Conservation (phyloP, 2,113 vertebrate genomes). For the Progne subis region DNA sequence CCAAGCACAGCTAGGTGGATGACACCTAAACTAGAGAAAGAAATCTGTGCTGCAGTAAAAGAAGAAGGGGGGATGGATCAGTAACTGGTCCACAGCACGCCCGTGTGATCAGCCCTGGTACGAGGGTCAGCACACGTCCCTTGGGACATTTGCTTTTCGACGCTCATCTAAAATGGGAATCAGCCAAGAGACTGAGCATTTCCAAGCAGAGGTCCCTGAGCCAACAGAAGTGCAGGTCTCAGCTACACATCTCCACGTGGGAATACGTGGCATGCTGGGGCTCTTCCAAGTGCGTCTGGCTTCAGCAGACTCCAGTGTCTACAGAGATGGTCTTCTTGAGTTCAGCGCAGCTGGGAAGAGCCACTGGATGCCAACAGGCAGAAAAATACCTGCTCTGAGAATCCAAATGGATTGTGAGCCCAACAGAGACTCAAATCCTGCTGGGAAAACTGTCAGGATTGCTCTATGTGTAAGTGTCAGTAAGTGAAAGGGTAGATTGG, state of each 20-base stretch:
- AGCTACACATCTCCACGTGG: neutral
- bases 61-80: accelerated
- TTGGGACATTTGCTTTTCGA: neutral
- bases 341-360: neutral
- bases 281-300: accelerated
- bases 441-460: neutral
- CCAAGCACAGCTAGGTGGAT: neutral
- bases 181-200: neutral
- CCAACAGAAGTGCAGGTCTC: neutral
- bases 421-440: neutral
- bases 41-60: neutral
- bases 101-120: neutral
- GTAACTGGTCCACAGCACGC: accelerated
- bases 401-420: neutral
- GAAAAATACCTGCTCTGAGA: neutral
- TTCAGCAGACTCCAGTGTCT: neutral
- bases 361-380: neutral
- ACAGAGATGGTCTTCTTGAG: neutral
- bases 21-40: neutral
- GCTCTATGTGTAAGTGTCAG: accelerated
- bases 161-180: neutral
- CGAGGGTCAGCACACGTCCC: neutral
- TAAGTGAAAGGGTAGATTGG: neutral
- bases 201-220: neutral
- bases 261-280: neutral